Evolutionary conservation across 2,113 vertebrate species (phyloP), one percentile per base, ranked within the genome.

Genomic region (Muntiacus muntjak): DNA sequence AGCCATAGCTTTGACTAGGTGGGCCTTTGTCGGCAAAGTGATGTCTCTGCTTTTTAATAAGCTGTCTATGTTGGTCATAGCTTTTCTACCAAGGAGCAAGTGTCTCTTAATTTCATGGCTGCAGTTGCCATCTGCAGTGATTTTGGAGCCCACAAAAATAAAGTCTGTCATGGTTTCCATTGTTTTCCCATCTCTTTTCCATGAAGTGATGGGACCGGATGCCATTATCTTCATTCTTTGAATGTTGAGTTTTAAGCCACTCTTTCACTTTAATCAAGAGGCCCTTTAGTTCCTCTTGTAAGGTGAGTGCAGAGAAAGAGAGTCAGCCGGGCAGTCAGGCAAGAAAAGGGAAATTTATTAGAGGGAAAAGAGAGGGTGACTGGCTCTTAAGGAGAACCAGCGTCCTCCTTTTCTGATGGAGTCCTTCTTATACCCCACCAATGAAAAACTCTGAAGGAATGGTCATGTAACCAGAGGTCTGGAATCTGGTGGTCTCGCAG

Each of bases 401-500:
- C 2, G 0, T 67, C 64, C 64, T 67, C 64, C 64, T 67, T 19
- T 67, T 67, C 64, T 67, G 33, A 67, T 0, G 0, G 33, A 67
- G 64, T 36, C 33, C 64, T 67, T 67, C 33, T 67, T 36, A 36
- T 67, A 67, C 33, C 33, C 64, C 33, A 67, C 33, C 64, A 67
- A 36, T 67, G 33, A 19, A 36, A 67, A 36, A 19, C 16, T 36
- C 64, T 67, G 64, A n/a, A 67, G 64, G 33, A 2, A 67, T 21
- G 17, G 33, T 67, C 64, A 36, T 17, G 4, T 67, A 36, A n/a
- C 64, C 0, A 0, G 33, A 67, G 17, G 17, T 67, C 64, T 36
- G 33, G 16, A 67, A 36, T 67, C 64, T 21, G 33, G 33, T 67
- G 33, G 16, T 67, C 64, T 67, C 2, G 4, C 17, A 67, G 8